These are phyloP conservation scores for Eupleurogrammus muticus DNA, from an alignment of 2,797 vertebrate genomes.

Conservation along the genomic window DNA sequence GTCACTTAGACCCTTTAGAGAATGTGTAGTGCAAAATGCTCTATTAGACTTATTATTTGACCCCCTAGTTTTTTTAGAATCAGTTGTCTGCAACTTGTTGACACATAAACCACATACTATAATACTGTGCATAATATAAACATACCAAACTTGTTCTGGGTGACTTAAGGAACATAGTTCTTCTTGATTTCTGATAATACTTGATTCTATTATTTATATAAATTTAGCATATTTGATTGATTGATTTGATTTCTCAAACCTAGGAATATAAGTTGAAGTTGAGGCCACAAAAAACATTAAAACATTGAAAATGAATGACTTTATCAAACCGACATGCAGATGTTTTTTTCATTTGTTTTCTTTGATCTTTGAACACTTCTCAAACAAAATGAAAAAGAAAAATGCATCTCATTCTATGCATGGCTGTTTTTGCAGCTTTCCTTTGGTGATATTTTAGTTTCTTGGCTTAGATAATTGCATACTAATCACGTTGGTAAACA, in stretches of 20 bases:
- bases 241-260: neutral
- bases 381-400: neutral
- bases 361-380: neutral
- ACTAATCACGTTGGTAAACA: conserved; percentile 12
- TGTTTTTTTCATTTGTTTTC: conserved; percentile 5
- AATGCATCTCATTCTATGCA: neutral
- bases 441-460: conserved; percentile 25
- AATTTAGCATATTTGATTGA: neutral
- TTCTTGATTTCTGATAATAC: neutral
- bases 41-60: conserved; percentile 7
- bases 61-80: neutral
- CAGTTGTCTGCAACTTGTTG: conserved; percentile 3
- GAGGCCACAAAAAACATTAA: no score
- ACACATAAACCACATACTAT: neutral
- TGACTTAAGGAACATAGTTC: conserved; percentile 1
- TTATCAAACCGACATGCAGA: neutral
- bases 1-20: neutral
- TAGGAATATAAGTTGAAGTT: conserved; percentile 1
- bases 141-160: neutral
- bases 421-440: neutral
- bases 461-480: conserved; percentile 28
- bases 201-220: neutral
- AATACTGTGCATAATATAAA: neutral
- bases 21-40: conserved; percentile 11
- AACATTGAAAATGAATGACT: neutral